These are phyloP conservation scores for Helicoverpa assulta DNA, from an alignment of 2,888 invertebrate genomes.

Conservation along the genomic window DNA sequence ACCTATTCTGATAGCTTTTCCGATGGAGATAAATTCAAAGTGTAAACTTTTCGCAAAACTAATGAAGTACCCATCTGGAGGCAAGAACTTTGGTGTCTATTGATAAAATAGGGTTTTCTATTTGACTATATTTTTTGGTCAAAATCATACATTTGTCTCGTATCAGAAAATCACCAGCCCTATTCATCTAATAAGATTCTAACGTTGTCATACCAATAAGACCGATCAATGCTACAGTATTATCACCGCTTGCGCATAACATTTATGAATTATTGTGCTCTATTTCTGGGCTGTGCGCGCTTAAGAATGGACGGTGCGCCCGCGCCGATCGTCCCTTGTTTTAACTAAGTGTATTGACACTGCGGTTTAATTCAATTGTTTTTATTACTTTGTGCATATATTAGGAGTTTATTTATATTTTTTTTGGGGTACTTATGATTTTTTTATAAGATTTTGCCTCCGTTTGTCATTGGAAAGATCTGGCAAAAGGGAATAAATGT, in stretches of 20 bases:
- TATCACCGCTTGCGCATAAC: conserved; percentile 79
- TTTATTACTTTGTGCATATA: not conserved
- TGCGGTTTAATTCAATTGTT: conserved; percentile 27
- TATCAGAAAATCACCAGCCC: conserved; percentile 27
- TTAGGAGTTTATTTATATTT: no score
- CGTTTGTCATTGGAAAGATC: no score
- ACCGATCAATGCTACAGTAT: conserved; percentile 65
- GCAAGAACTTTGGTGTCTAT: no score
- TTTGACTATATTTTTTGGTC: no score
- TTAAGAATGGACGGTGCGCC: conserved; percentile 79
- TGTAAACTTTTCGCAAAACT: no score
- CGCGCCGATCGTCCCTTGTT: conserved; percentile 45
- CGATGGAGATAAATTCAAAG: no score
- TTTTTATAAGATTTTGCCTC: no score
- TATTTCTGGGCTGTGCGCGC: conserved; percentile 80
- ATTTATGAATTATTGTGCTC: conserved; percentile 88
- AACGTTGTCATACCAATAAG: conserved; percentile 55
- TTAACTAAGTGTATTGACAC: conserved; percentile 53
- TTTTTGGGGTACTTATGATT: no score
- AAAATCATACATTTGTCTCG: conserved; percentile 6
- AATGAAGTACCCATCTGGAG: no score
- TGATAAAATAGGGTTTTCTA: no score
- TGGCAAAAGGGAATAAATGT: no score
- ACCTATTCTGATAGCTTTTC: no score
- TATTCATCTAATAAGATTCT: conserved; percentile 13